These are phyloP conservation scores for Megaleporinus macrocephalus DNA, from an alignment of 2,113 vertebrate species.

Conservation along the genomic window DNA sequence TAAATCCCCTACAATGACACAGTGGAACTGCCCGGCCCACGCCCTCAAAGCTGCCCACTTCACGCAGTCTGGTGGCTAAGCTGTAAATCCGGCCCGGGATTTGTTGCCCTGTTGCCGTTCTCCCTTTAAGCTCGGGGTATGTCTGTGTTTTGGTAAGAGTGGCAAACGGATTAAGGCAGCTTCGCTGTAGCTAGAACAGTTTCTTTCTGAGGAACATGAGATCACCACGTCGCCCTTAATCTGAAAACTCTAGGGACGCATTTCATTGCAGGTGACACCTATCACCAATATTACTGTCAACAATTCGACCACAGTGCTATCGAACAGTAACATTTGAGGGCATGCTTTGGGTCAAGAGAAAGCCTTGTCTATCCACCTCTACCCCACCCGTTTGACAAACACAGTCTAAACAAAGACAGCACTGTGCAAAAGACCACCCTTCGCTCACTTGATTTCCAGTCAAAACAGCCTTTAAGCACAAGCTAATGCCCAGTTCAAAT, in stretches of 20 bases:
- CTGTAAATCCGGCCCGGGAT: constrained; percentile 40
- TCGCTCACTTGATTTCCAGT: too few species aligned
- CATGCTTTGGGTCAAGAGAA: too few species aligned
- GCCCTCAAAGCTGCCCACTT: constrained; percentile 30
- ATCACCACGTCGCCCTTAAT: background rate
- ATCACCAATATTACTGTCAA: background rate
- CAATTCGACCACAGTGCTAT: too few species aligned
- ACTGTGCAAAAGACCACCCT: too few species aligned
- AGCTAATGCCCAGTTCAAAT: too few species aligned
- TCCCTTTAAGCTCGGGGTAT: constrained; percentile 32
- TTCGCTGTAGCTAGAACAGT: background rate
- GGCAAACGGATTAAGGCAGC: constrained; percentile 17
- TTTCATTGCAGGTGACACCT: background rate
- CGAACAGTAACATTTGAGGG: too few species aligned
- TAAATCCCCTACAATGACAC: constrained; percentile 51
- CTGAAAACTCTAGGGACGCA: background rate
- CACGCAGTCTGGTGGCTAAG: constrained; percentile 41
- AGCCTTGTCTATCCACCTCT: too few species aligned
- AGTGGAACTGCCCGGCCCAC: constrained; percentile 45
- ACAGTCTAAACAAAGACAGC: too few species aligned
- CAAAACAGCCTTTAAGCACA: too few species aligned
- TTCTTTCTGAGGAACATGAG: constrained; percentile 13
- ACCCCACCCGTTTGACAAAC: too few species aligned
- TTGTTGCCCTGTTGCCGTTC: constrained; percentile 39
- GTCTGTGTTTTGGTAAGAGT: constrained; percentile 50